Conservation (phyloP, 2,888 invertebrate genomes). For the Cotesia congregata region DNA sequence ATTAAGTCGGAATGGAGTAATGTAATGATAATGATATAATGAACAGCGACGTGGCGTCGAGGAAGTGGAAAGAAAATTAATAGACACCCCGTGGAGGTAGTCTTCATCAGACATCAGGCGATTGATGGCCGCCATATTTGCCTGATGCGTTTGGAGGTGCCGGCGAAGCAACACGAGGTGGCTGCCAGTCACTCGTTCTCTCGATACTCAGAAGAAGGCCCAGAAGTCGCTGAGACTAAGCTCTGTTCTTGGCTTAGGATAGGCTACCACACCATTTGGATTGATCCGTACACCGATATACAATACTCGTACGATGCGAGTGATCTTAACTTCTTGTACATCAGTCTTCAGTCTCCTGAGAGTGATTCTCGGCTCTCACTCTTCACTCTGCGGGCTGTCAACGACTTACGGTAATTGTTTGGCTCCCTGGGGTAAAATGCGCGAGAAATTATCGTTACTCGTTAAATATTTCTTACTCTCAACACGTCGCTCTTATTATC, state of each 20-base stretch:
- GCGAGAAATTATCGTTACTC: constrained; percentile 32
- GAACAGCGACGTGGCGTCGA: constrained; percentile 15
- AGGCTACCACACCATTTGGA: too few species aligned
- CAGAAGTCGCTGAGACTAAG: too few species aligned
- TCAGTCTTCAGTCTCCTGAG: constrained; percentile 23
- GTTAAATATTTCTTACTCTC: constrained; percentile 15
- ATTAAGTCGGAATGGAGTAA: background rate
- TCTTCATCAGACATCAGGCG: constrained; percentile 48
- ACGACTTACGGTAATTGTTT: constrained; percentile 51
- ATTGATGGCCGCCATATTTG: constrained; percentile 63
- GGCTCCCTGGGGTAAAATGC: constrained; percentile 40
- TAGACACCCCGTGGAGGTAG: constrained; percentile 60
- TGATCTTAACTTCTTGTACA: background rate
- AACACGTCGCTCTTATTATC: constrained; percentile 7
- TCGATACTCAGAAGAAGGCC: background rate
- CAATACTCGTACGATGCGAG: background rate
- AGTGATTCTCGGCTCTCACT: constrained; percentile 47
- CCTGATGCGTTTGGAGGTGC: constrained; percentile 59
- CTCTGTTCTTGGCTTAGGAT: too few species aligned
- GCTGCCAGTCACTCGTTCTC: constrained; percentile 40
- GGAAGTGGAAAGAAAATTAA: constrained; percentile 46
- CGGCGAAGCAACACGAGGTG: constrained; percentile 26
- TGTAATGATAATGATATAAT: constrained; percentile 4
- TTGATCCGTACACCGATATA: background rate
- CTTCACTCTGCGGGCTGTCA: constrained; percentile 60